Conservation (phyloP, 2,888 invertebrate species). For the Acanthacorydalis orientalis region DNA sequence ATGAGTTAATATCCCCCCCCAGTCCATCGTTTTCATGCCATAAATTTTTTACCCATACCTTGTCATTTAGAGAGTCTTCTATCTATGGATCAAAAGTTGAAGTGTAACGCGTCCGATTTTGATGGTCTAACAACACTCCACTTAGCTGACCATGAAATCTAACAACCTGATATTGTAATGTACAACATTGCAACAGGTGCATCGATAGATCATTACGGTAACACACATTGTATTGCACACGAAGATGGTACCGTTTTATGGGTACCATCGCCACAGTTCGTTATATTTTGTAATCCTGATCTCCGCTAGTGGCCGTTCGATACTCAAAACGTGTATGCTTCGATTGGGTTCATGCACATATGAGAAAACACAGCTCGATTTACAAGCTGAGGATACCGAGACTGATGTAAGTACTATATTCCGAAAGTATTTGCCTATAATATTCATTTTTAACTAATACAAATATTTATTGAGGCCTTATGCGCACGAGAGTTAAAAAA, state of each 20-base stretch:
- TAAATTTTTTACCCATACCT: too few species aligned
- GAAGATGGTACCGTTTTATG: conserved; percentile 38
- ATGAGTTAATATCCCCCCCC: too few species aligned
- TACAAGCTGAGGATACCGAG: too few species aligned
- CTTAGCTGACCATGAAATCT: conserved; percentile 53
- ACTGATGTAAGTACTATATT: too few species aligned
- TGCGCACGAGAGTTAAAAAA: too few species aligned
- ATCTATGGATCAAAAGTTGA: conserved; percentile 54
- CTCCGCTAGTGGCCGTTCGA: conserved; percentile 62
- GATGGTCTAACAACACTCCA: conserved; percentile 42
- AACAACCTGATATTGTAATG: conserved; percentile 60
- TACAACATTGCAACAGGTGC: conserved; percentile 50
- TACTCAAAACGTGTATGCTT: conserved; percentile 43
- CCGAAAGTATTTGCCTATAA: too few species aligned
- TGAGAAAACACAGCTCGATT: too few species aligned
- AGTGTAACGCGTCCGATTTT: conserved; percentile 51
- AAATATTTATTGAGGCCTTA: too few species aligned
- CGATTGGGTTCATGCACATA: conserved; percentile 61
- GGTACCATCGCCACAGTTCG: conserved; percentile 52
- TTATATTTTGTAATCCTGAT: conserved; percentile 45
- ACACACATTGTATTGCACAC: conserved; percentile 33
- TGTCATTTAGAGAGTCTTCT: too few species aligned
- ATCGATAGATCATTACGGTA: conserved; percentile 39
- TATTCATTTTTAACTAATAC: too few species aligned
- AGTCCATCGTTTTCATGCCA: too few species aligned